Base-by-base conservation (phyloP, 1,140 invertebrate species). In the Diorhabda sublineata region DNA sequence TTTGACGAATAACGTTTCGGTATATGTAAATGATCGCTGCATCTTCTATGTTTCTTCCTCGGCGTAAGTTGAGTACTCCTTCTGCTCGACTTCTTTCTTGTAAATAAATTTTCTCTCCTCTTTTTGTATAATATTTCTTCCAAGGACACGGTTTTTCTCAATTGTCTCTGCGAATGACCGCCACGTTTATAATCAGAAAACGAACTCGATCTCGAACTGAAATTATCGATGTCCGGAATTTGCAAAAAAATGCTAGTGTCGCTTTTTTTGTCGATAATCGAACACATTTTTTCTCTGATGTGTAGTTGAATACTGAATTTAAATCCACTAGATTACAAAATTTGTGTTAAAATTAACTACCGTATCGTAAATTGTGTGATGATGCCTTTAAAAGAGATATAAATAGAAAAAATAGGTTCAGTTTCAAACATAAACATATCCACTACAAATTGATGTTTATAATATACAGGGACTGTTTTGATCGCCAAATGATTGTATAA, bases 141-240 rank as follows among this genome's bases (percentile, higher is more conserved):
- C 45, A 71, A 56, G 7, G 70, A 71, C 3, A 56, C 52, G 5
- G 65, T 67, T 56, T 58, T 70, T 60, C 57, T 63, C 11, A 70
- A 43, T 42, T 63, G 11, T 7, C 9, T 8, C 41, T 26, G 63
- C n/a, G 2, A 8, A 9, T n/a, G 5, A 42, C 41, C 63, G 26
- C 61, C 43, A 45, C 43, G 41, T 26, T 45, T 64, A 45, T 52
- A 52, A n/a, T 11, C 11, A 45, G 63, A 64, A 52, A 64, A 52
- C 5, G 63, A 64, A 42, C 52, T 64, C 3, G 63, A 64, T 41
- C 63, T 8, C 45, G 63, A 64, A 42, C 63, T 64, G 47, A 42
- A 57, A 45, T 9, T 8, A 26, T 64, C 63, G 42, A 56, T 52
- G 6, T 64, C 63, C 7, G 63, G 63, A 42, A 64, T 64, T 64